phyloP scores from a whole-genome alignment of 2,113 vertebrate species.

The Gymnarchus niloticus region DNA sequence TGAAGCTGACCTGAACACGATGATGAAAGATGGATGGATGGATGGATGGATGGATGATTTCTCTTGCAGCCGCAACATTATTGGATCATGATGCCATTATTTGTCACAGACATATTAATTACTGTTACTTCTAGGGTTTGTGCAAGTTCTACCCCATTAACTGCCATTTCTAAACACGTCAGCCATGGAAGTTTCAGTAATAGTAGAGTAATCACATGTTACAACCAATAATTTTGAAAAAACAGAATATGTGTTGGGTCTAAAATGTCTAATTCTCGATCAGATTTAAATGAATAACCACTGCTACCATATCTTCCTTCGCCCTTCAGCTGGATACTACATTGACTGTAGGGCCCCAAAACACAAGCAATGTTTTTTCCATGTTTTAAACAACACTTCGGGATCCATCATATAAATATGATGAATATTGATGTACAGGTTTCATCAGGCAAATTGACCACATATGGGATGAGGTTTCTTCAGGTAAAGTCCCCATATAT shows the following conservation, averaged over 20 bases:
- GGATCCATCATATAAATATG: no score
- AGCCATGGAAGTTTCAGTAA: neutral
- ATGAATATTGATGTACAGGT: no score
- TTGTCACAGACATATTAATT: neutral
- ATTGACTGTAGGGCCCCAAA: neutral
- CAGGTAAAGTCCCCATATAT: no score
- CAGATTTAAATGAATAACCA: neutral
- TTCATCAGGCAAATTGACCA: no score
- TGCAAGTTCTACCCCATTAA: neutral
- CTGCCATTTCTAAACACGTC: neutral
- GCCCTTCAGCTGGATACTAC: neutral
- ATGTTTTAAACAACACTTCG: no score
- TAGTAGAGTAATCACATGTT: neutral
- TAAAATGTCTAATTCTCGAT: no score
- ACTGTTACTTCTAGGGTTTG: neutral
- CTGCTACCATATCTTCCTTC: neutral
- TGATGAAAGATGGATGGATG: no score
- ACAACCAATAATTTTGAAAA: neutral
- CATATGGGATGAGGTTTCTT: no score
- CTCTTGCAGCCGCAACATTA: neutral
- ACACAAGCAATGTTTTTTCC: neutral
- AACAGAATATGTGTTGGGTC: neutral
- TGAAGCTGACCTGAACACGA: no score
- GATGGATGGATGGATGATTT: no score
- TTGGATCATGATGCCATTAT: neutral